Percentiles rank a stretch among this genome's conserved stretches.
Conservation (phyloP, 2,113 vertebrate genomes). For the Dasyornis broadbenti region DNA sequence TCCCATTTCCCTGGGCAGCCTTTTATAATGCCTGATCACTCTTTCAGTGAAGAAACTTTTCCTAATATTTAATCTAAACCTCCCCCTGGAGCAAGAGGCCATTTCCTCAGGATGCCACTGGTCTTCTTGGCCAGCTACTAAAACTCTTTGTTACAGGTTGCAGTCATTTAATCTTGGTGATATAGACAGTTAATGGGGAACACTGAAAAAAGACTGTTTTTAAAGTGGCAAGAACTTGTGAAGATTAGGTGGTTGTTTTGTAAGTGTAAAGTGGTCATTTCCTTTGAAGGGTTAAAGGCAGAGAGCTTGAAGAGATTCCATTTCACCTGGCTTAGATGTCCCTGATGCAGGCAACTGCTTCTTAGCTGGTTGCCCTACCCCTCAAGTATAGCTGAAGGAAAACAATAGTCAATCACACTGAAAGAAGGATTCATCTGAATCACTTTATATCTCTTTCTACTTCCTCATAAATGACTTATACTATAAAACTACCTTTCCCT, state of each 20-base stretch:
- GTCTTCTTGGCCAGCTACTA: not conserved
- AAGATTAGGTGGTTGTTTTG: not conserved
- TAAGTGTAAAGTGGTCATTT: not conserved
- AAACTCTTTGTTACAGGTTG: not conserved
- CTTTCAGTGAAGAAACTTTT: not conserved
- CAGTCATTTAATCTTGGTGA: not conserved
- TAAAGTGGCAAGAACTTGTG: not conserved
- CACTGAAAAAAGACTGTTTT: not conserved
- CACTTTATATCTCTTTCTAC: not conserved
- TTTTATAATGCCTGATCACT: not conserved
- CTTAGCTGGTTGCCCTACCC: not conserved
- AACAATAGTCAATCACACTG: not conserved
- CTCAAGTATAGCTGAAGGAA: not conserved
- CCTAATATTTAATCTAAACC: not conserved
- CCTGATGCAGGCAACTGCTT: not conserved
- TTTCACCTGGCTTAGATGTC: not conserved
- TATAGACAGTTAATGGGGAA: not conserved
- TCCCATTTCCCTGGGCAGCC: not conserved
- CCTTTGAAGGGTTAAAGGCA: not conserved
- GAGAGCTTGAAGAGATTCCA: not conserved
- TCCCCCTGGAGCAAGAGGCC: not conserved
- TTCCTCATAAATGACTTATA: not conserved
- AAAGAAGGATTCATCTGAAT: not conserved
- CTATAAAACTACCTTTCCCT: not conserved
- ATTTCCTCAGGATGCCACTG: not conserved